Evolutionary conservation across 2,888 invertebrate genomes (phyloP), one percentile per base, ranked within the genome.

Genomic region (Pheosia gnoma): DNA sequence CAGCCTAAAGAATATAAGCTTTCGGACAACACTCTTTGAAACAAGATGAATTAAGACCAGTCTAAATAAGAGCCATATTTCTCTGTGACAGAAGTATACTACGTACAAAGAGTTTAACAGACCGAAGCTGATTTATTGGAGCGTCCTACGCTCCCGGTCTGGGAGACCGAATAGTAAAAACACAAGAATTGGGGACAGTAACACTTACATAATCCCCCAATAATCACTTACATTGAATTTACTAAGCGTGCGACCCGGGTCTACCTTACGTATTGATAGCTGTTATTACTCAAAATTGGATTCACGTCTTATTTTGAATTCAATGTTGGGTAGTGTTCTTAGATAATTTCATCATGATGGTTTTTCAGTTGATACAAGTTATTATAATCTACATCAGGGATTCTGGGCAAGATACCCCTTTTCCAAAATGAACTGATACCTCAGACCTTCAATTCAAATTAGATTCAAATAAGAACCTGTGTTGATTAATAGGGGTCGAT

Each of bases 181-280:
- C 51, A 51, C 59, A 54, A 3, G 56, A 38, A 52, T 45, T 63
- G 11, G n/a, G 43, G 41, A 51, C 51, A 11, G 52, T 38, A 58
- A 51, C 11, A 47, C 47, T 47, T 47, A n/a, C 47, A 3, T 51
- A 58, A 52, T 41, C n/a, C 41, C 0, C 25, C 39, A 41, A 39
- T 10, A 49, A 55, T 36, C 55, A 55, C 9, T 54, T 60, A 55
- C 49, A 55, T n/a, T 10, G 45, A 45, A 45, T 9, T 47, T 47
- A 47, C 11, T 47, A n/a, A 10, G 9, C 10, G 9, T 47, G n/a
- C 11, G 47, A n/a, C 0, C n/a, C 5, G 11, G 47, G n/a, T 9
- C 47, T 47, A n/a, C 4, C 25, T 25, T 25, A 25, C 25, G 25
- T 25, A 25, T 25, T 25, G 25, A 41, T 41, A 7, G 41, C 41